Evolutionary conservation across 2,797 vertebrate genomes (phyloP).

Genomic region (Sarcophilus harrisii): DNA sequence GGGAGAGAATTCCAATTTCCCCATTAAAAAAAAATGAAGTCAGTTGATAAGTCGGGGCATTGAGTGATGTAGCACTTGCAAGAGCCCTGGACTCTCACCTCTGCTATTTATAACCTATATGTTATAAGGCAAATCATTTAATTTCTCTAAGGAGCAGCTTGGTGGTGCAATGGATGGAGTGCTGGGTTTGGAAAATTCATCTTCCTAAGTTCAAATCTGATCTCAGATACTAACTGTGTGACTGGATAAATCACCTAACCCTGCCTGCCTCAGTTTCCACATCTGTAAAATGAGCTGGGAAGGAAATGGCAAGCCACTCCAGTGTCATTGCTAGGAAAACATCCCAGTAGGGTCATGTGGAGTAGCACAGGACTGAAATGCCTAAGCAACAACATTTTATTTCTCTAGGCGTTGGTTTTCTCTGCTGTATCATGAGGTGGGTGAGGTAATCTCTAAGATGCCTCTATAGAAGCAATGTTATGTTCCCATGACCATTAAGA

Average conservation of each 20-base stretch:
- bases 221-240: background rate
- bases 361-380: background rate
- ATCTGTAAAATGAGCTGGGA: background rate
- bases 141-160: background rate
- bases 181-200: background rate
- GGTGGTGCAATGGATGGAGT: background rate
- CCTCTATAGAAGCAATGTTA: background rate
- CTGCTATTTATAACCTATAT: background rate
- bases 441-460: background rate
- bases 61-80: background rate
- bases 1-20: background rate
- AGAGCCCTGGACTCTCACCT: background rate
- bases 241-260: background rate
- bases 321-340: background rate
- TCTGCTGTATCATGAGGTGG: background rate
- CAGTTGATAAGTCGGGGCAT: background rate
- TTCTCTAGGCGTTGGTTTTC: background rate
- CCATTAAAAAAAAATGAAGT: background rate
- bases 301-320: background rate
- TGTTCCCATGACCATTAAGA: background rate
- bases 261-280: background rate
- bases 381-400: background rate
- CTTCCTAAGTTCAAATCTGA: background rate
- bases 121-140: background rate
- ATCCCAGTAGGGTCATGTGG: background rate